Conservation (phyloP, 2,888 invertebrate genomes). For the Bibio marci region DNA sequence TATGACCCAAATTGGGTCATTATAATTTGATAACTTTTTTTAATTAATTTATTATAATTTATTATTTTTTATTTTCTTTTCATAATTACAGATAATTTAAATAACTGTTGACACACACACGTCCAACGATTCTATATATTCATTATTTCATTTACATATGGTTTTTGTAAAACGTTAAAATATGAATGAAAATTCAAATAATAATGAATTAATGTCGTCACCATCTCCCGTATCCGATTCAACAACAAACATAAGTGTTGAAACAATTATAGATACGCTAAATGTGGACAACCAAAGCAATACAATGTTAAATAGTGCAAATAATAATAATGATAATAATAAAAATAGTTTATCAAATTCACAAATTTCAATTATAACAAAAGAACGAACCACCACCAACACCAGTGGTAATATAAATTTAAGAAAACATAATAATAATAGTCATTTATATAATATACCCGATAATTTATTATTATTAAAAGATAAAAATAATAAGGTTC, state of each 20-base stretch:
- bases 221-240: slow-evolving; percentile 26
- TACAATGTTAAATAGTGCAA: slow-evolving; percentile 20
- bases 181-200: no score
- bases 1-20: no score
- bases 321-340: slow-evolving; percentile 18
- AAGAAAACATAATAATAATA: background rate
- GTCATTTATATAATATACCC: slow-evolving; percentile 1
- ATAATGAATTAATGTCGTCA: background rate
- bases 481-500: background rate
- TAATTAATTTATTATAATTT: no score
- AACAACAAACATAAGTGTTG: slow-evolving; percentile 23
- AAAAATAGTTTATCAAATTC: slow-evolving; percentile 23
- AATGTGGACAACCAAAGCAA: slow-evolving; percentile 17
- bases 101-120: no score
- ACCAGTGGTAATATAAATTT: no score
- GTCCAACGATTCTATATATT: no score
- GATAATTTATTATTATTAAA: background rate
- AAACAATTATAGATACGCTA: slow-evolving; percentile 23
- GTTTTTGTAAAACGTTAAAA: no score
- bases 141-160: no score
- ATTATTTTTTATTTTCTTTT: no score
- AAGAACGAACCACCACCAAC: no score
- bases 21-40: no score
- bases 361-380: slow-evolving; percentile 22
- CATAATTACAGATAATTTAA: no score